Percentiles rank a stretch among this genome's conserved stretches.
Evolutionary conservation across 53 echinoderm and acorn worm genomes (phyloP).

Genomic region (Astropecten irregularis): DNA sequence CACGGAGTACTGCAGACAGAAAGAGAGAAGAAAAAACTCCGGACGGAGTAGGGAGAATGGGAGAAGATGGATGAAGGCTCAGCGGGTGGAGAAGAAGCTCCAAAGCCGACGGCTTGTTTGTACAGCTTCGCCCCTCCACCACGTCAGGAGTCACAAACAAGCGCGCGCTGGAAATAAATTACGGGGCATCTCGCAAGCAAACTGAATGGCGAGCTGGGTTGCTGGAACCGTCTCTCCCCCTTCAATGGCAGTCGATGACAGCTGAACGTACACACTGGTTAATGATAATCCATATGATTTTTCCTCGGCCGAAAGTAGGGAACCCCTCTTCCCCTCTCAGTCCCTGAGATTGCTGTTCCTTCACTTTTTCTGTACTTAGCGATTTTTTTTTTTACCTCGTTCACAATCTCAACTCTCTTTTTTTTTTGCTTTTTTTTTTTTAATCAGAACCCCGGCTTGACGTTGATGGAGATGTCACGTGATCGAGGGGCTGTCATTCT

Average conservation of each 20-base stretch:
- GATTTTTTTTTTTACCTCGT: too few relatives aligned
- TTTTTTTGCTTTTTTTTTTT: not conserved
- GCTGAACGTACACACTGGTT: conserved; percentile 84
- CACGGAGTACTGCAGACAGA: too few relatives aligned
- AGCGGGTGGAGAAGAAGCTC: conserved; percentile 23
- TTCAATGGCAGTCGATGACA: conserved; percentile 45
- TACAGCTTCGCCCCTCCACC: conserved; percentile 67
- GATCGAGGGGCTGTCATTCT: conserved; percentile 47
- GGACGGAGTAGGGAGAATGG: not conserved
- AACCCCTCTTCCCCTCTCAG: conserved; percentile 16
- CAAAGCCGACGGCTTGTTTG: conserved; percentile 54
- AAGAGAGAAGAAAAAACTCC: too few relatives aligned
- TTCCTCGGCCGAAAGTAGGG: conserved; percentile 8
- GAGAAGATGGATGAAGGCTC: not conserved
- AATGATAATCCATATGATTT: conserved; percentile 92
- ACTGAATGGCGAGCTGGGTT: too few relatives aligned
- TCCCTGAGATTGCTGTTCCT: not conserved
- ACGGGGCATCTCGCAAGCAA: conserved; percentile 12
- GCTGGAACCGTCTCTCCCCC: not conserved
- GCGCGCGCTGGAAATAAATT: conserved; percentile 65
- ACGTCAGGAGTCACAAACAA: conserved; percentile 77
- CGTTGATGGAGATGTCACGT: conserved; percentile 62
- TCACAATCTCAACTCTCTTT: too few relatives aligned
- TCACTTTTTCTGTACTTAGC: conserved; percentile 14
- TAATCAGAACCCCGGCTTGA: conserved; percentile 40